These are phyloP conservation scores for Callipepla californica DNA, from an alignment of 2,113 vertebrate species.

Conservation along the genomic window DNA sequence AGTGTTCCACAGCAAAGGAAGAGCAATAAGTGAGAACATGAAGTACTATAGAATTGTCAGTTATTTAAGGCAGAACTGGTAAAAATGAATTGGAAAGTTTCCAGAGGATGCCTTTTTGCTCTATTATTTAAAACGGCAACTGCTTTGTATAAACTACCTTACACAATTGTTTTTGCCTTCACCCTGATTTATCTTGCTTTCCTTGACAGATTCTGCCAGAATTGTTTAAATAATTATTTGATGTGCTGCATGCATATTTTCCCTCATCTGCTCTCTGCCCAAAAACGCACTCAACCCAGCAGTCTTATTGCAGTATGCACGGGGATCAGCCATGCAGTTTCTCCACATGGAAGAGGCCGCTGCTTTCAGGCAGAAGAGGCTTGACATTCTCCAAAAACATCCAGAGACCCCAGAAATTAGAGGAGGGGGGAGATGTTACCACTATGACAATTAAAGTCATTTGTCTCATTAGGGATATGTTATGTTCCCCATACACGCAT, in stretches of 20 bases:
- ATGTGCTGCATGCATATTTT: slow-evolving; percentile 32
- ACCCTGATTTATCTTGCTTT: slow-evolving; percentile 29
- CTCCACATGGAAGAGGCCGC: not conserved
- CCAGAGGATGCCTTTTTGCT: slow-evolving; percentile 43
- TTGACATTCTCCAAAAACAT: not conserved
- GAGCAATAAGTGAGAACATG: slow-evolving; percentile 21
- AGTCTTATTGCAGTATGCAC: not conserved
- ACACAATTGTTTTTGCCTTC: slow-evolving; percentile 48
- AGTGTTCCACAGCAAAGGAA: slow-evolving; percentile 33
- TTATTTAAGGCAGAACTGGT: slow-evolving; percentile 56
- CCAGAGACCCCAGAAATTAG: not conserved
- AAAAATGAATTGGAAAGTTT: slow-evolving; percentile 50
- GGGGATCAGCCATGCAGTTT: not conserved
- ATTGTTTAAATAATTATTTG: slow-evolving; percentile 51
- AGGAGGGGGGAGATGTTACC: not conserved
- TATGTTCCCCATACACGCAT: not conserved
- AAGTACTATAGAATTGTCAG: slow-evolving; percentile 28
- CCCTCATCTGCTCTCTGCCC: not conserved
- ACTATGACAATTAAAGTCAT: not conserved
- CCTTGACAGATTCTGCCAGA: slow-evolving; percentile 46
- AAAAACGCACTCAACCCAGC: not conserved
- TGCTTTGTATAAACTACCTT: slow-evolving; percentile 51
- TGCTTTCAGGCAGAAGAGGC: slow-evolving; percentile 6
- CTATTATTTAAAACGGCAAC: slow-evolving; percentile 61
- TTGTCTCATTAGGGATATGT: not conserved